Percentiles rank a stretch among this genome's conserved stretches.
phyloP scores from a whole-genome alignment of 1,140 invertebrate genomes.

The Macrocentrus cingulum region DNA sequence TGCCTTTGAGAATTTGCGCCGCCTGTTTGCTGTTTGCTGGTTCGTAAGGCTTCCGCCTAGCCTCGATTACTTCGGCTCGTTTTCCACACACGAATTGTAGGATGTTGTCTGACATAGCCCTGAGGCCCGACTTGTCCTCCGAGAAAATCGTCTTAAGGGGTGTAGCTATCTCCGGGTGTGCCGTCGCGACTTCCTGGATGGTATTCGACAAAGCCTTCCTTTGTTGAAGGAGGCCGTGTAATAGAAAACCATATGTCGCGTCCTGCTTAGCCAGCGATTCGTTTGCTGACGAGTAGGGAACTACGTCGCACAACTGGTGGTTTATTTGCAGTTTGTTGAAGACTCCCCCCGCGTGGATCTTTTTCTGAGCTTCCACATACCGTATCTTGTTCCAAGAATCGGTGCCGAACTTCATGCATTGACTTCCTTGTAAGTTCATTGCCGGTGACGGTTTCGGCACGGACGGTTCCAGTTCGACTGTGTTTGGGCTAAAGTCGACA shows the following conservation, averaged over 20 bases:
- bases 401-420: constrained; percentile 28
- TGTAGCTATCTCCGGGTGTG: constrained; percentile 9
- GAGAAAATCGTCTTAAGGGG: constrained; percentile 15
- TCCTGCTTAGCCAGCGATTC: constrained; percentile 11
- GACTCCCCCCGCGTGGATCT: constrained; percentile 33
- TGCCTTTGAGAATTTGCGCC: too few species aligned
- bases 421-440: constrained; percentile 26
- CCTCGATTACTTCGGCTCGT: constrained; percentile 24
- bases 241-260: constrained; percentile 16
- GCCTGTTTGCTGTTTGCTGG: not conserved
- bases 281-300: not conserved
- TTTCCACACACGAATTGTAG: constrained; percentile 23
- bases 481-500: constrained; percentile 17
- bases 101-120: constrained; percentile 19
- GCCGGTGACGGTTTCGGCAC: constrained; percentile 28
- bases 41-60: constrained; percentile 10
- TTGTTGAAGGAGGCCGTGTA: constrained; percentile 24
- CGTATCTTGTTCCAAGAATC: constrained; percentile 32
- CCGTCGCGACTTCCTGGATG: constrained; percentile 9
- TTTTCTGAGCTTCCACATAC: constrained; percentile 37
- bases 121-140: constrained; percentile 12
- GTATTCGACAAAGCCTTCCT: constrained; percentile 8
- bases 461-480: constrained; percentile 28
- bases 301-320: constrained; percentile 15
- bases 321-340: constrained; percentile 31